phyloP scores from a whole-genome alignment of 2,113 vertebrate genomes.

The Jaculus jaculus region DNA sequence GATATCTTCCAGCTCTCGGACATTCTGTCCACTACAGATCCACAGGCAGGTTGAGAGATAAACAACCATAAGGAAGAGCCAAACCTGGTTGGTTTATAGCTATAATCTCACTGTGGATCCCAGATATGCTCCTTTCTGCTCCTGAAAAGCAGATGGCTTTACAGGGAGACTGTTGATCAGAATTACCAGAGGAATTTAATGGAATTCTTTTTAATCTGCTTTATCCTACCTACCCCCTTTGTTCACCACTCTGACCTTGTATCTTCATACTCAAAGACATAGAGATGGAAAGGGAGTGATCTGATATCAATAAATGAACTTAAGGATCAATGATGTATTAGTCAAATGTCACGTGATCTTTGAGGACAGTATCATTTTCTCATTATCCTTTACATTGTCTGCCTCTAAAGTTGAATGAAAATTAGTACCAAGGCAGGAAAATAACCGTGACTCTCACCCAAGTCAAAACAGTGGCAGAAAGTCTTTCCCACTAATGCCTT shows the following conservation, averaged over 20 bases:
- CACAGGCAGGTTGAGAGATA: slow-evolving; percentile 16
- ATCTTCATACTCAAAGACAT: not conserved
- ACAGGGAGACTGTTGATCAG: not conserved
- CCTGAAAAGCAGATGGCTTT: not conserved
- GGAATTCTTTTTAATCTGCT: not conserved
- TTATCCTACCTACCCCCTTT: not conserved
- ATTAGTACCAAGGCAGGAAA: not conserved
- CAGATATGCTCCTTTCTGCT: not conserved
- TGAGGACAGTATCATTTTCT: not conserved
- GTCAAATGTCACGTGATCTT: slow-evolving; percentile 5
- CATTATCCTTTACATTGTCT: not conserved
- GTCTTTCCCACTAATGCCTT: not conserved
- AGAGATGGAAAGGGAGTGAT: not conserved
- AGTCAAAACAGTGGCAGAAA: not conserved
- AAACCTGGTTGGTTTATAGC: not conserved
- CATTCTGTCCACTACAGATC: not conserved
- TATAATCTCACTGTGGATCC: not conserved
- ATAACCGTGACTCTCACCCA: not conserved
- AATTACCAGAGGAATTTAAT: not conserved
- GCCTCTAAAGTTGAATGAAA: slow-evolving; percentile 26
- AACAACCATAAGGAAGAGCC: not conserved
- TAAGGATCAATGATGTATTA: not conserved
- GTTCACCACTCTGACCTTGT: not conserved
- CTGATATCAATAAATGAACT: not conserved
- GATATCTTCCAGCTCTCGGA: not conserved